phyloP scores from a whole-genome alignment of 1,140 invertebrate genomes.

The Ctenoplectra terminalis region DNA sequence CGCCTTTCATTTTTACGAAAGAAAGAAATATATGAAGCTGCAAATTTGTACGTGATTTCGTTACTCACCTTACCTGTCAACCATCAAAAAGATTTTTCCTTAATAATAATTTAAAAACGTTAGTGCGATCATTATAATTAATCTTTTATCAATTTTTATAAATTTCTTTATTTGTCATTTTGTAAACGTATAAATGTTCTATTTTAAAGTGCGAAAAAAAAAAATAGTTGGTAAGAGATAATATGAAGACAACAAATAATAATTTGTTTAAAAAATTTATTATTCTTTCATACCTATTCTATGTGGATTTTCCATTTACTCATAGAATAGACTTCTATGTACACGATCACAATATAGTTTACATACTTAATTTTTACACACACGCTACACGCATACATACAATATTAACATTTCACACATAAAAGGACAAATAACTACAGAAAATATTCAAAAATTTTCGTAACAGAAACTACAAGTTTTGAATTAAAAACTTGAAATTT shows the following conservation, averaged over 20 bases:
- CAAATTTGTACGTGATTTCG: slow-evolving; percentile 60
- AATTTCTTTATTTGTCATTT: too few relatives aligned
- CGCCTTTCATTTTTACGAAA: slow-evolving; percentile 70
- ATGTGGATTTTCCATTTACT: neutral
- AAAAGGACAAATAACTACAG: neutral
- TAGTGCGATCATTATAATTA: too few relatives aligned
- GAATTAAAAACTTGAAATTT: too few relatives aligned
- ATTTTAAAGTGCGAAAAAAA: too few relatives aligned
- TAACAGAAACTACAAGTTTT: neutral
- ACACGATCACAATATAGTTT: neutral
- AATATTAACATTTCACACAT: neutral
- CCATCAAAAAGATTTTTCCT: neutral
- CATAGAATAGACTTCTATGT: neutral
- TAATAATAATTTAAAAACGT: neutral
- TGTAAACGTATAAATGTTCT: too few relatives aligned
- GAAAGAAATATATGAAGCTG: slow-evolving; percentile 68
- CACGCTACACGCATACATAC: neutral
- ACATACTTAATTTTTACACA: neutral
- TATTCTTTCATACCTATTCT: neutral
- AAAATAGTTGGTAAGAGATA: neutral
- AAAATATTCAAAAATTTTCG: neutral
- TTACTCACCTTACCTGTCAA: slow-evolving; percentile 9
- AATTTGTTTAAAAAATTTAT: slow-evolving; percentile 3
- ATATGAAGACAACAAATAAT: neutral
- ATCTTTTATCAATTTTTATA: too few relatives aligned